Percentiles rank a stretch among this genome's conserved stretches.
phyloP scores from a whole-genome alignment of 1,140 invertebrate species.

The Caerostris darwini region DNA sequence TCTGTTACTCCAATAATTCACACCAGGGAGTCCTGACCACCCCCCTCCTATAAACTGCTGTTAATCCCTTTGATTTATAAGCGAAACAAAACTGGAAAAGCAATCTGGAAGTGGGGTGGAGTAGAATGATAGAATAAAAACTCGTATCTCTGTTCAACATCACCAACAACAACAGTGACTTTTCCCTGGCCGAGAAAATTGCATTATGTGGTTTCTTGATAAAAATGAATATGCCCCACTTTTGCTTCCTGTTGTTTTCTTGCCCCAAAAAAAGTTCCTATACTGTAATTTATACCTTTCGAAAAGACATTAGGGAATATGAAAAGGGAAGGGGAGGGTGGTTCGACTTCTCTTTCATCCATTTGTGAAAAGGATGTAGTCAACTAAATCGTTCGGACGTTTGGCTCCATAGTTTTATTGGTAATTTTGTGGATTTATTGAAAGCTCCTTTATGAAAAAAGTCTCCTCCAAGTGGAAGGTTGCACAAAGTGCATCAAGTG shows the following conservation, averaged over 20 bases:
- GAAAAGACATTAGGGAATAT: slow-evolving; percentile 32
- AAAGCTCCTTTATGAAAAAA: neutral
- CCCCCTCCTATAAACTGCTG: neutral
- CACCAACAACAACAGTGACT: slow-evolving; percentile 31
- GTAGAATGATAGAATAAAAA: neutral
- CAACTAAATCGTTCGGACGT: slow-evolving; percentile 19
- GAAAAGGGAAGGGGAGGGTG: neutral
- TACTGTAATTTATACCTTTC: slow-evolving; percentile 37
- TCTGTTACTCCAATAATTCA: slow-evolving; percentile 12
- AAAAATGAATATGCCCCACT: slow-evolving; percentile 21
- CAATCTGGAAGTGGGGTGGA: neutral
- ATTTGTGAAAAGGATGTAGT: slow-evolving; percentile 19
- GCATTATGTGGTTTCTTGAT: slow-evolving; percentile 13
- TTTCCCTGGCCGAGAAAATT: neutral
- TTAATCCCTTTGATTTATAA: slow-evolving; percentile 37
- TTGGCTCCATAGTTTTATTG: neutral
- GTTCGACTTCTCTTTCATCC: neutral
- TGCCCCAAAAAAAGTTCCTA: neutral
- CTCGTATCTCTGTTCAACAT: slow-evolving; percentile 7
- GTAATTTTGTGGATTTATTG: slow-evolving; percentile 25
- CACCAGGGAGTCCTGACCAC: slow-evolving; percentile 21
- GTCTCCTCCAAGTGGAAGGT: neutral
- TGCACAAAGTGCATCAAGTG: neutral
- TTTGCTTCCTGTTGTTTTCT: neutral
- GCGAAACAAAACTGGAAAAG: neutral